phyloP scores from a whole-genome alignment of 2,797 vertebrate species.

The Aplochiton taeniatus region DNA sequence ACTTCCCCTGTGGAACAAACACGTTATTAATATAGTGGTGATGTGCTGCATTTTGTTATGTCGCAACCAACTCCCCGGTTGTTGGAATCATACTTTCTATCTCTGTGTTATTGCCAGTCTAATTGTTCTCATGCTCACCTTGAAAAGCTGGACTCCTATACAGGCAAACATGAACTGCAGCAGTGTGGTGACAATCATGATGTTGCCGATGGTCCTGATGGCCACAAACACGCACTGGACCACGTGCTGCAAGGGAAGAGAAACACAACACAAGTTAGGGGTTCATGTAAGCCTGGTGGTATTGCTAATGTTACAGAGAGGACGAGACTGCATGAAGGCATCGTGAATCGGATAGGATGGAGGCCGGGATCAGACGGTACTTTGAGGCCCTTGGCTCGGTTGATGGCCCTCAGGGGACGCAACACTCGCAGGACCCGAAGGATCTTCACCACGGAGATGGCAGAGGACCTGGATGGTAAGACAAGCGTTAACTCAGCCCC shows the following conservation, averaged over 20 bases:
- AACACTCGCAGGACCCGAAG: constrained; percentile 94
- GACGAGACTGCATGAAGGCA: too few relatives aligned
- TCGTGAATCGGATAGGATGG: background rate
- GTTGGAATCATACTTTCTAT: background rate
- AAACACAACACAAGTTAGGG: background rate
- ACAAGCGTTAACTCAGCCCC: background rate
- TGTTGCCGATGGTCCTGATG: constrained; percentile 98
- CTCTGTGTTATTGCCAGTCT: too few relatives aligned
- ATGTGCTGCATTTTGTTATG: background rate
- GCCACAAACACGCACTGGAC: constrained; percentile 99
- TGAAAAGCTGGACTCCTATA: constrained; percentile 97
- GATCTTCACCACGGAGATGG: constrained; percentile 99
- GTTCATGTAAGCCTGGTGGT: background rate
- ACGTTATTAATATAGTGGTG: background rate
- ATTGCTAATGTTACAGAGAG: too few relatives aligned
- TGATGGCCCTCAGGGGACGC: constrained; percentile 95
- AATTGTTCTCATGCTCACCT: constrained; percentile 75
- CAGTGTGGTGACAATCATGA: constrained; percentile 99
- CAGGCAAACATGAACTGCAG: constrained; percentile 99
- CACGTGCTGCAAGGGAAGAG: constrained; percentile 83
- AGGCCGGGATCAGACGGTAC: constrained; percentile 56
- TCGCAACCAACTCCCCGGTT: background rate
- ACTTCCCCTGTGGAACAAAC: constrained; percentile 85
- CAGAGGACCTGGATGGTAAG: constrained; percentile 83
- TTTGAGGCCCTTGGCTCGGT: constrained; percentile 98